Conservation (phyloP, 2,113 vertebrate genomes). For the Syngnathoides biaculeatus region DNA sequence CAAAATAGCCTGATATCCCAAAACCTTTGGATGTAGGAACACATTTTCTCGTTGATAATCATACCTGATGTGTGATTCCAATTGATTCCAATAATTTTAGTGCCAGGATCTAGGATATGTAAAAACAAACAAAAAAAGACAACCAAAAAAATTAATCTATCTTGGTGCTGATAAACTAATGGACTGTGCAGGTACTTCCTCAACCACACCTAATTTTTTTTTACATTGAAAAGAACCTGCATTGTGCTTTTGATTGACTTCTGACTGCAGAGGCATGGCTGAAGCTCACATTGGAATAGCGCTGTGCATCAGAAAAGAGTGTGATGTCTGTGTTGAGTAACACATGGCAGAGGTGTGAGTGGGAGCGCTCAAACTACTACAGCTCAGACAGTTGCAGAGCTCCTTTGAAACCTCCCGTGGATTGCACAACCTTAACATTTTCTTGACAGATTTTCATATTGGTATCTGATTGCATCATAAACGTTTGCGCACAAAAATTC, state of each 20-base stretch:
- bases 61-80: too few species aligned
- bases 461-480: background rate
- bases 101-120: too few species aligned
- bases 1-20: too few species aligned
- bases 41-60: too few species aligned
- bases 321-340: slow-evolving; percentile 48
- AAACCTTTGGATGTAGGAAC: too few species aligned
- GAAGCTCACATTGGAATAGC: slow-evolving; percentile 10
- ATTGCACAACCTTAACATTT: slow-evolving; percentile 5
- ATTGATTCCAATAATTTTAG: too few species aligned
- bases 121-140: too few species aligned
- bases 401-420: background rate
- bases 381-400: slow-evolving; percentile 20
- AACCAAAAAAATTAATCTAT: too few species aligned
- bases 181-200: background rate
- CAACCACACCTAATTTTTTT: background rate
- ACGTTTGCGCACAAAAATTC: background rate
- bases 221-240: slow-evolving; percentile 8
- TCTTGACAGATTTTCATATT: background rate
- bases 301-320: slow-evolving; percentile 16
- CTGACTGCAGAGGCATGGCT: slow-evolving; percentile 2
- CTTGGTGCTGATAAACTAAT: too few species aligned
- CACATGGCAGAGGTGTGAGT: slow-evolving; percentile 61
- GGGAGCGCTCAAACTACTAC: slow-evolving; percentile 37
- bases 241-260: slow-evolving; percentile 1